These are phyloP conservation scores for Euura lappo DNA, from an alignment of 1,140 invertebrate genomes.

Conservation along the genomic window DNA sequence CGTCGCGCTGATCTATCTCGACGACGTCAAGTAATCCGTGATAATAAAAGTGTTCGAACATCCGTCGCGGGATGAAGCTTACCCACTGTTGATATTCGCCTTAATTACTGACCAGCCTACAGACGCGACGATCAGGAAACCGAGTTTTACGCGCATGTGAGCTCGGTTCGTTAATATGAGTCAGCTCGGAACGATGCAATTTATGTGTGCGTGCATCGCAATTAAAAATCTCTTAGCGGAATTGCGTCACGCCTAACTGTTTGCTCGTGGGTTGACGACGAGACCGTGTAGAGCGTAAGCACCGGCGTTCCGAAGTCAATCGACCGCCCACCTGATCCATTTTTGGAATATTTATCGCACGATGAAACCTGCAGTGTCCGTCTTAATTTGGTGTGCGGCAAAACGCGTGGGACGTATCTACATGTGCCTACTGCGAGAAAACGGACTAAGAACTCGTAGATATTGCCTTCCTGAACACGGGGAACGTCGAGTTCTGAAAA, in stretches of 20 bases:
- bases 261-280: constrained; percentile 25
- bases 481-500: too few species aligned
- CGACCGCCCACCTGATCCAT: constrained; percentile 10
- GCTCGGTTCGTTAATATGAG: too few species aligned
- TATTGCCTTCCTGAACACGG: background rate
- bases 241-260: constrained; percentile 45
- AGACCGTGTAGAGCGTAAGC: background rate
- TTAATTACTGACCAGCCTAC: background rate
- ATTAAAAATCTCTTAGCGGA: constrained; percentile 10
- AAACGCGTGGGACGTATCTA: background rate
- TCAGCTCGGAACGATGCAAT: background rate
- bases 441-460: background rate
- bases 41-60: background rate
- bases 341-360: constrained; percentile 34
- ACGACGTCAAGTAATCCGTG: background rate
- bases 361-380: background rate
- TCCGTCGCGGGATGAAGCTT: background rate
- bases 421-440: background rate
- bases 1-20: too few species aligned
- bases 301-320: background rate
- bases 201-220: background rate
- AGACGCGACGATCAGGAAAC: background rate
- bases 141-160: too few species aligned
- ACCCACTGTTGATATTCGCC: background rate
- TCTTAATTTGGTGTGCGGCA: background rate